Base-by-base conservation (phyloP, 2,113 vertebrate species). In the Pseudonaja textilis region DNA sequence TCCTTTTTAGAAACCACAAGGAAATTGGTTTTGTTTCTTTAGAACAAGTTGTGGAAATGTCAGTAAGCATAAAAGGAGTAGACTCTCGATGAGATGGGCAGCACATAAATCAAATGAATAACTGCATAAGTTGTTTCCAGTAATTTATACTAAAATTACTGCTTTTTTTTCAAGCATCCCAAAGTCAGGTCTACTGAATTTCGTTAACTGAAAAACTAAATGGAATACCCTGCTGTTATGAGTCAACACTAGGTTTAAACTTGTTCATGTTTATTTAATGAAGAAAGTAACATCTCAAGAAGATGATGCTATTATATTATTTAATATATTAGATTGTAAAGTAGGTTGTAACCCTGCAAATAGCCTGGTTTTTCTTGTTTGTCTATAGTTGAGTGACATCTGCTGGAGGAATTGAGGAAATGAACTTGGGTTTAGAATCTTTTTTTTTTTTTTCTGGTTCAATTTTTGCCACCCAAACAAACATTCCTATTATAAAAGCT, bases 361-460 rank as follows among this genome's bases (percentile, higher is more conserved):
- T 23, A 54, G 12, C 12, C 26, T 47, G 20, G 29, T 1, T 59
- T 47, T 22, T 88, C 64, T 9, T 6, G 1, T 90, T 54, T 91
- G 85, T 93, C 45, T 95, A 85, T 57, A 74, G 23, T 52, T 93
- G 88, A 90, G 90, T 95, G 96, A 95, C 95, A 96, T 89, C 95
- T 96, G 93, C 93, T 93, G 95, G 95, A 81, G 55, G 69, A 59
- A 18, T 2, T 45, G 9, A 2, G 81, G n/a, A 54, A 57, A 74
- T 64, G 20, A 88, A 88, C 5, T 81, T 39, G 22, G 6, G 22
- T 54, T 42, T 54, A 69, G 42, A 9, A 20, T 64, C 81, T 1
- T 39, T 25, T 25, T 26, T 47, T 50, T 47, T 47, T 50, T 47
- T 85, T 26, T 23, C 14, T 34, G 20, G 3, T 23, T 39, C 39